Percentiles rank a stretch among this genome's conserved stretches.
Evolutionary conservation across 2,797 vertebrate species (phyloP).

Genomic region (Cephalopachus bancanus): DNA sequence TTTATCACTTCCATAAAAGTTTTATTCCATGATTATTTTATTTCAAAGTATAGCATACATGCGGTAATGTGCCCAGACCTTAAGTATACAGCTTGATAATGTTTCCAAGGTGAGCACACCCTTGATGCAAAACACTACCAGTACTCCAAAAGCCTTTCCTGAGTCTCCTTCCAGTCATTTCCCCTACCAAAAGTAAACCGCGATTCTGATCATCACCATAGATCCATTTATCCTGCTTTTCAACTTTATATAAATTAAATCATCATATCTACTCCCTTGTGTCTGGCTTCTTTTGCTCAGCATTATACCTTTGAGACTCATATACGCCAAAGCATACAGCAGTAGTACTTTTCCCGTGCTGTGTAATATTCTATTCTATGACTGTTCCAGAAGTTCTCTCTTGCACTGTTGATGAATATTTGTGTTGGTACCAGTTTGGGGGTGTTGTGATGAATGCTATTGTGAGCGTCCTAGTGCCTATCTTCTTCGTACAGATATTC

Average conservation of each 20-base stretch:
- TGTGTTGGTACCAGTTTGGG: background rate
- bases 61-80: background rate
- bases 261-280: background rate
- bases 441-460: background rate
- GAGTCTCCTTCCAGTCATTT: background rate
- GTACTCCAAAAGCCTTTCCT: background rate
- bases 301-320: background rate
- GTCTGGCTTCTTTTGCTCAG: background rate
- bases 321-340: accelerated
- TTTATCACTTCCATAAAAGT: background rate
- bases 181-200: no score
- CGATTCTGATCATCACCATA: background rate
- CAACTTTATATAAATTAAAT: background rate
- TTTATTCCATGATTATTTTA: background rate
- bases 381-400: background rate
- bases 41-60: background rate
- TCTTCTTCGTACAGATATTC: background rate
- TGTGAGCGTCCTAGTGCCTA: background rate
- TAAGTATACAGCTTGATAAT: background rate
- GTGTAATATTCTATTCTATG: background rate
- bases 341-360: background rate
- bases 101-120: background rate
- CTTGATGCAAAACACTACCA: background rate
- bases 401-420: background rate
- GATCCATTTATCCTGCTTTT: background rate